These are phyloP conservation scores for Clistopyga incitator DNA, from an alignment of 2,888 invertebrate species.

Conservation along the genomic window DNA sequence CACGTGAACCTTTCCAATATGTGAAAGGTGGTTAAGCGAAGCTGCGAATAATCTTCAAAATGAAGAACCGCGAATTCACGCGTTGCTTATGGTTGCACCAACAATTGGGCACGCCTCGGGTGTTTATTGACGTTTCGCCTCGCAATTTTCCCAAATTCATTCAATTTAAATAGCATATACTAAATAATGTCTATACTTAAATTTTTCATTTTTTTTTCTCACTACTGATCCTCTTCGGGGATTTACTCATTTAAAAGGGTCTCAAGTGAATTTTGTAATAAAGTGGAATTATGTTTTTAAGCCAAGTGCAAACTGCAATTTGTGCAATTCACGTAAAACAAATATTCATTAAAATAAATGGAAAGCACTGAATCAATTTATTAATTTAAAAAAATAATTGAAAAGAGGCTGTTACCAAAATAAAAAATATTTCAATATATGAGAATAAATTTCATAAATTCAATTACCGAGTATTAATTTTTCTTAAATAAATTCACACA, in stretches of 20 bases:
- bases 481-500: too few relatives aligned
- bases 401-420: too few relatives aligned
- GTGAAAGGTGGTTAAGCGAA: conserved; percentile 3
- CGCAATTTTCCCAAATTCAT: neutral
- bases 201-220: neutral
- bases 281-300: neutral
- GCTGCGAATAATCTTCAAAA: neutral
- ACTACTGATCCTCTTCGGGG: neutral
- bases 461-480: too few relatives aligned
- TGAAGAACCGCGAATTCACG: neutral
- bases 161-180: neutral
- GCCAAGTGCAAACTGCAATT: neutral
- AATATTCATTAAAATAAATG: too few relatives aligned
- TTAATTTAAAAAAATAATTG: too few relatives aligned
- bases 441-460: too few relatives aligned
- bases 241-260: neutral
- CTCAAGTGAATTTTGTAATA: neutral
- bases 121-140: neutral
- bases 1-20: conserved; percentile 13
- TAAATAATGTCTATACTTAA: neutral
- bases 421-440: too few relatives aligned
- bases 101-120: neutral
- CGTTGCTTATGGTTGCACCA: neutral
- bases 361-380: too few relatives aligned
- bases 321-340: neutral